Percentiles rank a stretch among this genome's conserved stretches.
Conservation (phyloP, 2,113 vertebrate species). For the Aptenodytes forsteri region DNA sequence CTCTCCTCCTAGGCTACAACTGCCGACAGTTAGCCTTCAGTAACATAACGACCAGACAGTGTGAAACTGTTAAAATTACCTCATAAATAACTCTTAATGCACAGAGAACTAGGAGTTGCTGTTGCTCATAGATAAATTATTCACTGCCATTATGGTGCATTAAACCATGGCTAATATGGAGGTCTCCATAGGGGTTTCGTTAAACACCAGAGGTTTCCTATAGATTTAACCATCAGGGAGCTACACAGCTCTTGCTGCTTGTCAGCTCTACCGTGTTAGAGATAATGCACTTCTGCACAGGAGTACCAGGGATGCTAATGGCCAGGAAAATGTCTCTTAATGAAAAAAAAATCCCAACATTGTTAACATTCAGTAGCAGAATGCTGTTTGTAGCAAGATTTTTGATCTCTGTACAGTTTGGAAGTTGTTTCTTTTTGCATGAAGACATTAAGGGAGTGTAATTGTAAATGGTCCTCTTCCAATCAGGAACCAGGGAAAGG, state of each 20-base stretch:
- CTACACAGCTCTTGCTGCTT: neutral
- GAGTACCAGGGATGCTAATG: neutral
- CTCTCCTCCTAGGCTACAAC: conserved; percentile 34
- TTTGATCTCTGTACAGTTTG: neutral
- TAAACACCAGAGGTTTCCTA: conserved; percentile 67
- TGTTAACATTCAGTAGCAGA: neutral
- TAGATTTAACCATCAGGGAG: conserved; percentile 31
- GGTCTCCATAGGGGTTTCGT: conserved; percentile 70
- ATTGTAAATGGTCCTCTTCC: neutral
- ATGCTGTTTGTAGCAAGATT: neutral
- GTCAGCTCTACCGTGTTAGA: neutral
- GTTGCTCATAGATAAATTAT: conserved; percentile 73
- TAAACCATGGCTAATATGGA: conserved; percentile 70
- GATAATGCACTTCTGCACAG: conserved; percentile 35
- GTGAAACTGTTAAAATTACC: conserved; percentile 75
- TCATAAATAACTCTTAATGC: conserved; percentile 80
- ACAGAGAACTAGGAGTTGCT: conserved; percentile 50
- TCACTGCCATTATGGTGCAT: conserved; percentile 67
- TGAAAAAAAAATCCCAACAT: neutral
- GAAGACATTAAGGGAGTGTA: neutral
- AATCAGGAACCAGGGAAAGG: neutral
- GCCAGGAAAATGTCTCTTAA: conserved; percentile 32
- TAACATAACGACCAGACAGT: conserved; percentile 73
- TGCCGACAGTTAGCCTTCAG: conserved; percentile 54
- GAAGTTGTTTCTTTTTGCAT: neutral